A percentile compares a stretch with the other conserved stretches of the same genome.
These are phyloP conservation scores for Rhynchophorus ferrugineus DNA, from an alignment of 1,140 invertebrate species.

Conservation along the genomic window DNA sequence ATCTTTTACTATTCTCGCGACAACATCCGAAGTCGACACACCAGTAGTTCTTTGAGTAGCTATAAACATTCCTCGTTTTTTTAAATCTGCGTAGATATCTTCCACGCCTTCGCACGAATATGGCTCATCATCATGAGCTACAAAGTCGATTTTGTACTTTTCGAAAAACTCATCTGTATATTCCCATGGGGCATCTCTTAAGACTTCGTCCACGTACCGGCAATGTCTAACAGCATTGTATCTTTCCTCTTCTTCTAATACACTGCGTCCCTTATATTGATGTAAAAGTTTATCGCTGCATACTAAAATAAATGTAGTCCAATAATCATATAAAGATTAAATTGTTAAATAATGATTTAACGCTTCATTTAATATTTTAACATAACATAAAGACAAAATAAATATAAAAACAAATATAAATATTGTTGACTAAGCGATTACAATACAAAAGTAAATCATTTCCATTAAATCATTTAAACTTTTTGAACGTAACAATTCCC, in stretches of 20 bases:
- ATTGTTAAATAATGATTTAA: slow-evolving; percentile 5
- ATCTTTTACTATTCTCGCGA: slow-evolving; percentile 97
- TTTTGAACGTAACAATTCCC: no score
- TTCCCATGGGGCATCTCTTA: slow-evolving; percentile 90
- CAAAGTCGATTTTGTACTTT: slow-evolving; percentile 97
- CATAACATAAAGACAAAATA: no score
- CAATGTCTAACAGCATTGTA: slow-evolving; percentile 98
- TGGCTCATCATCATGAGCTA: slow-evolving; percentile 97
- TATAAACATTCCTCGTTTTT: slow-evolving; percentile 94
- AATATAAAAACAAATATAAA: no score
- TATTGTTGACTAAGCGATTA: no score
- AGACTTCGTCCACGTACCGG: slow-evolving; percentile 97
- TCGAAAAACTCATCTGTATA: slow-evolving; percentile 83
- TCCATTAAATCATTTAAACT: no score
- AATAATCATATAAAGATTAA: background rate
- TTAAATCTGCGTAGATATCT: slow-evolving; percentile 88
- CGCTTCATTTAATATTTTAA: no score
- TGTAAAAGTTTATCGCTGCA: slow-evolving; percentile 86
- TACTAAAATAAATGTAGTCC: slow-evolving; percentile 51
- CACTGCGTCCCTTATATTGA: slow-evolving; percentile 88
- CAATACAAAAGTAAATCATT: no score
- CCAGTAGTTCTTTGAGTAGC: slow-evolving; percentile 93
- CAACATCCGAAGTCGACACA: slow-evolving; percentile 96
- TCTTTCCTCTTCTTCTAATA: slow-evolving; percentile 91
- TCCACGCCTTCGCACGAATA: slow-evolving; percentile 69